Evolutionary conservation across 2,797 vertebrate species (phyloP), one percentile per base, ranked within the genome.

Genomic region (Enteromius paludinosus): DNA sequence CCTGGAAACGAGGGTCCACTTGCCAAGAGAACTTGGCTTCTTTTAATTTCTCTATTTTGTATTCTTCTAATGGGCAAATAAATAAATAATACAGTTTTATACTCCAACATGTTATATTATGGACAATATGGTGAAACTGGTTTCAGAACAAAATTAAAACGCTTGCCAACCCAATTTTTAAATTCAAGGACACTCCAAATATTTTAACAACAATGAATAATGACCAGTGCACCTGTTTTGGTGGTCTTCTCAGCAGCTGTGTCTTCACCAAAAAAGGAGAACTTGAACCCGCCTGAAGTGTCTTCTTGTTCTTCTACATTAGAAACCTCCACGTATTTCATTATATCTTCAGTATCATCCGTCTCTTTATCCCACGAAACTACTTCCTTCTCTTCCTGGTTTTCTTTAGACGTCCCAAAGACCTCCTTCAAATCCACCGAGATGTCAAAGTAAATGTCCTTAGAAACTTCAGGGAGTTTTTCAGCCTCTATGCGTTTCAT

Each of bases 381-480:
- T 25, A 17, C 83, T 77, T 23, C 87, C 71, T 69, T 20, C 79
- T 81, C 28, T n/a, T 75, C 80, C 30, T 84, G 30, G 12, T 0
- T 30, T 0, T 86, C 88, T 78, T 92, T 93, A 4, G 85, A 74
- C 47, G 83, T 52, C 28, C 94, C 94, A 59, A 99, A 97, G 64
- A 95, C 93, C 5, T 94, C 94, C 90, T 96, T 98, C 71, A 99
- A 91, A 86, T 98, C 95, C 0, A 77, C 85, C 0, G 93, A 85
- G 66, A 98, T 94, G 0, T 96, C 85, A 0, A 95, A 97, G 85
- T 95, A 98, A 6, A 91, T 96, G 72, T 98, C 94, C 88, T 94
- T 94, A 47, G 97, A 97, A 5, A 98, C 97, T 17, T 97, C 95
- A 0, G 97, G 97, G 4, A 95, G 88, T 83, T 96, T 96, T 88